Percentiles rank a stretch among this genome's conserved stretches.
phyloP scores from a whole-genome alignment of 2,797 vertebrate genomes.

The Phoxinus dragarum region DNA sequence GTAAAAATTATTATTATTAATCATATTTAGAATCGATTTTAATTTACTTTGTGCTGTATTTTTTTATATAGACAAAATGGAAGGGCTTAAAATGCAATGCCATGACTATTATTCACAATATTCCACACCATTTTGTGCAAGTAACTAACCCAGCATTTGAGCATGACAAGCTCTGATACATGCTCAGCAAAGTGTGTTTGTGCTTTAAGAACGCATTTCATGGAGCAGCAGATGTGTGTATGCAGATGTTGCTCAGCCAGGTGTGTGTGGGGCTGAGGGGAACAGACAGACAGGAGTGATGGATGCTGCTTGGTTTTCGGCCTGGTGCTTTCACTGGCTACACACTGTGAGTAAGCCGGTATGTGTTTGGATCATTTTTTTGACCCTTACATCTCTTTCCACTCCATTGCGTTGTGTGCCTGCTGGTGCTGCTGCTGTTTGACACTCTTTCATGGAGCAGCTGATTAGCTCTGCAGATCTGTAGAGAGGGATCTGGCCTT shows the following conservation, averaged over 20 bases:
- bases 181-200: neutral
- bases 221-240: conserved; percentile 46
- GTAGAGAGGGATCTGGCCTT: conserved; percentile 24
- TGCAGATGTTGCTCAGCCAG: conserved; percentile 49
- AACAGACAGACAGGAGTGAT: conserved; percentile 45
- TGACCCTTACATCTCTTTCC: conserved; percentile 57
- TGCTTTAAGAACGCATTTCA: conserved; percentile 7
- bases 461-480: conserved; percentile 51
- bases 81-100: neutral
- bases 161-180: neutral
- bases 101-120: neutral
- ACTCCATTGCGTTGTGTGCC: conserved; percentile 4
- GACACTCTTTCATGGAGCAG: conserved; percentile 6
- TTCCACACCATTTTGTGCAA: neutral
- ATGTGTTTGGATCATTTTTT: conserved; percentile 26
- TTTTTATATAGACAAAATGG: neutral
- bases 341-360: conserved; percentile 35
- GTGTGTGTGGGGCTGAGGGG: conserved; percentile 35
- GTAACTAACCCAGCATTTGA: neutral
- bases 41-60: neutral
- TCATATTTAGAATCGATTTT: neutral
- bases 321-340: conserved; percentile 33
- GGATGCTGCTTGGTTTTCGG: conserved; percentile 46
- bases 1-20: neutral
- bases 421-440: conserved; percentile 20